These are phyloP conservation scores for Hypothenemus hampei DNA, from an alignment of 1,140 invertebrate genomes.

Conservation along the genomic window DNA sequence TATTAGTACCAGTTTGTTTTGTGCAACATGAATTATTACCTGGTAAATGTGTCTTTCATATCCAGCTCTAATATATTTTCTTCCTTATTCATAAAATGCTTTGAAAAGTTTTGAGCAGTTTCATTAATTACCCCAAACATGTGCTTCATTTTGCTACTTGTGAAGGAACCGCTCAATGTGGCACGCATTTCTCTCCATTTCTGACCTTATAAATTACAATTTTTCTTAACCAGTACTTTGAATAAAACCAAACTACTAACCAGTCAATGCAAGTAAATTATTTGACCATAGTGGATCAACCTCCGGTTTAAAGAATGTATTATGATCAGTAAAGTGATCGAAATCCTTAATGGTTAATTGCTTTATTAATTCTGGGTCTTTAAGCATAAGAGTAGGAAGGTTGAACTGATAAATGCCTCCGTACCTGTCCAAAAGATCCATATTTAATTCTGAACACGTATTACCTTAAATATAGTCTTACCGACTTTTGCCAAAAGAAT, in stretches of 20 bases:
- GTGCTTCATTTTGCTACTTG: constrained; percentile 44
- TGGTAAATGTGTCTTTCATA: too few species aligned
- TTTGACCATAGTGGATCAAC: constrained; percentile 53
- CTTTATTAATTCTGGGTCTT: constrained; percentile 58
- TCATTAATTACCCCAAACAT: constrained; percentile 42
- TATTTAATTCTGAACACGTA: too few species aligned
- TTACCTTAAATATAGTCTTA: too few species aligned
- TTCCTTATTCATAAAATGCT: too few species aligned
- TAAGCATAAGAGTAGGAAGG: constrained; percentile 51
- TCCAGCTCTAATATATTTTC: too few species aligned
- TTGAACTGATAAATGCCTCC: constrained; percentile 51
- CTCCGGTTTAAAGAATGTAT: constrained; percentile 45
- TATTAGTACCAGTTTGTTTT: too few species aligned
- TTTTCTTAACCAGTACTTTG: too few species aligned
- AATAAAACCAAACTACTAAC: constrained; percentile 33
- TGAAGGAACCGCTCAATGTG: constrained; percentile 46
- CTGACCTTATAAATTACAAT: too few species aligned
- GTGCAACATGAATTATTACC: too few species aligned
- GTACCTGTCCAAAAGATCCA: too few species aligned
- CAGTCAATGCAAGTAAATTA: constrained; percentile 52
- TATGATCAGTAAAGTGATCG: constrained; percentile 57
- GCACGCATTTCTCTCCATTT: constrained; percentile 45
- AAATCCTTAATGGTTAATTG: constrained; percentile 59
- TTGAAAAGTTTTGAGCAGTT: constrained; percentile 36
- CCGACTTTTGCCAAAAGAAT: too few species aligned